Conservation (phyloP, 2,888 invertebrate genomes). For the Ptychoptera albimana region DNA sequence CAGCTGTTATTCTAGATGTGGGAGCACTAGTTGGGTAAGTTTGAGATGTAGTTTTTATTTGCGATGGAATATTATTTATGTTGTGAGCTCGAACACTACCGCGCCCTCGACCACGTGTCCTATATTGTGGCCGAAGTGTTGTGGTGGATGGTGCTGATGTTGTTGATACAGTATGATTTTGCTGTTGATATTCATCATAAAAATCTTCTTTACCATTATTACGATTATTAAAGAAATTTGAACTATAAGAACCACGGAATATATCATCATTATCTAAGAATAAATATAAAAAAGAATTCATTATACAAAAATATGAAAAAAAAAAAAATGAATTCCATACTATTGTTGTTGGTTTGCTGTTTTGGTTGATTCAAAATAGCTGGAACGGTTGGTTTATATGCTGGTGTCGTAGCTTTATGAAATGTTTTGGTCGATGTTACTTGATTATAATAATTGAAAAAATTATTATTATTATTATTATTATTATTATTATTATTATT, state of each 20-base stretch:
- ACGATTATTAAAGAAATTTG: constrained; percentile 55
- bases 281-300: constrained; percentile 10
- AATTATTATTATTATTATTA: background rate
- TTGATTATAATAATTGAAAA: too few relatives aligned
- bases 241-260: constrained; percentile 54
- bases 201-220: constrained; percentile 42
- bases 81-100: constrained; percentile 1
- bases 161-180: constrained; percentile 22
- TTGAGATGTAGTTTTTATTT: background rate
- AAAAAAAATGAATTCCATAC: too few relatives aligned
- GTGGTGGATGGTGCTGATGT: constrained; percentile 11
- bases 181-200: constrained; percentile 30
- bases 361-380: background rate
- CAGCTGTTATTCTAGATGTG: background rate
- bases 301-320: too few relatives aligned
- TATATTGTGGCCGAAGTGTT: background rate
- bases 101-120: background rate
- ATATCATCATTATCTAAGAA: constrained; percentile 37
- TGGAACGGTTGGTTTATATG: background rate
- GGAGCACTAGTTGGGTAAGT: background rate
- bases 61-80: background rate
- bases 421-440: background rate
- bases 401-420: background rate
- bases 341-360: too few relatives aligned
- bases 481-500: background rate